Conservation (phyloP, 1,140 invertebrate species). For the Drosophila grimshawi region DNA sequence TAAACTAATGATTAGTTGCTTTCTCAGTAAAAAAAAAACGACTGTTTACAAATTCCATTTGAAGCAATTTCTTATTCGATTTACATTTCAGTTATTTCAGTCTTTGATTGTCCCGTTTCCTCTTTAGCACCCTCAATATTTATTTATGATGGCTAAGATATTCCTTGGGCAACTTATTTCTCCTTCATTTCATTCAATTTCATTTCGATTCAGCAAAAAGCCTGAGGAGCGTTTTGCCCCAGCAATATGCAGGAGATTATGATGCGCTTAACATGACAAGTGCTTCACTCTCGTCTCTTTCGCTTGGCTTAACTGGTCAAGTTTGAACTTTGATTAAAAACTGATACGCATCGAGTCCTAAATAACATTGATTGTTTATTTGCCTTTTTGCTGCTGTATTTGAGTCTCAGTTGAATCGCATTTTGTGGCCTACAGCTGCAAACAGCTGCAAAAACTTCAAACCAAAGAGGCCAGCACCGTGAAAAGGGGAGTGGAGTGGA, state of each 20-base stretch:
- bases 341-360: constrained; percentile 12
- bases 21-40: too few species aligned
- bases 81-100: too few species aligned
- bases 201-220: not conserved
- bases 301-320: constrained; percentile 20
- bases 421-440: constrained; percentile 26
- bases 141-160: not conserved
- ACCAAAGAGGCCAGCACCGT: not conserved
- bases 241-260: constrained; percentile 6
- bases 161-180: not conserved
- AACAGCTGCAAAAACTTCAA: constrained; percentile 47
- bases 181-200: not conserved
- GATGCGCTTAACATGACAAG: constrained; percentile 15
- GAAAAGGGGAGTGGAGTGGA: not conserved
- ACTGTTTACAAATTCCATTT: too few species aligned
- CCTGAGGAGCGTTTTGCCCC: not conserved
- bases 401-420: not conserved
- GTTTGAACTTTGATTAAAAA: constrained; percentile 40
- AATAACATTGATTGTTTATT: constrained; percentile 19
- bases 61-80: too few species aligned
- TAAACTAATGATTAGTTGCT: too few species aligned
- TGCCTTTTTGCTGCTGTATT: constrained; percentile 27
- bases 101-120: too few species aligned
- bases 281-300: not conserved
- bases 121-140: not conserved